Base-by-base conservation (phyloP, 1,140 invertebrate species). In the Diprion similis region DNA sequence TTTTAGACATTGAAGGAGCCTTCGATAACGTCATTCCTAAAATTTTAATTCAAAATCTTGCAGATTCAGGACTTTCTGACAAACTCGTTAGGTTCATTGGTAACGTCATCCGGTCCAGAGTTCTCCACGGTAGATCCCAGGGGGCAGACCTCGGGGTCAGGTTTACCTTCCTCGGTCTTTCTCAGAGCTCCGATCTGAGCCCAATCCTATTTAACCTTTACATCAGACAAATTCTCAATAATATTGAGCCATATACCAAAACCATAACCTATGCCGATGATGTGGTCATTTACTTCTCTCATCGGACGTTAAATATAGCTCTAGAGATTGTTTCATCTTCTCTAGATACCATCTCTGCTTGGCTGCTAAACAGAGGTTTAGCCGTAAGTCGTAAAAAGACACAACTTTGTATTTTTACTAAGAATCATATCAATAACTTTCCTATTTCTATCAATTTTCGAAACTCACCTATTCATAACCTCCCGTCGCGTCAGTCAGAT, bases 1-100 rank as follows among this genome's bases (percentile, higher is more conserved):
- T 75, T 17, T 19, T 75, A 10, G 71, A 75, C 18, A 68, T 75
- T 1, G 71, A 72, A 48, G 74, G 69, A 3, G 73, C 73, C 9
- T 74, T 65, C 51, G 73, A 74, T 67, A 74, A 74, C 48, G 69
- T 74, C 3, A 45, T 66, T 8, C 24, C 68, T 15, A 19, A 18
- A 17, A 46, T 15, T 7, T 15, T 74, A 2, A 74, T 74, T 17
- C 51, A 66, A 46, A 67, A 70, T 18, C 46, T 74, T 3, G 10
- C n/a, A 0, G 45, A 67, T 46, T 59, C 70, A 2, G 8, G 51
- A 0, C 11, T 74, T 3, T 51, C 73, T 46, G 6, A 59, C n/a
- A 1, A 15, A 24, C 19, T 71, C 9, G 24, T 59, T 1, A 59
- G 15, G 8, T 64, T 73, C 37, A 68, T 68, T 10, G 3, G 15